Base-by-base conservation (phyloP, 1,140 invertebrate genomes). In the Neelides sp. region DNA sequence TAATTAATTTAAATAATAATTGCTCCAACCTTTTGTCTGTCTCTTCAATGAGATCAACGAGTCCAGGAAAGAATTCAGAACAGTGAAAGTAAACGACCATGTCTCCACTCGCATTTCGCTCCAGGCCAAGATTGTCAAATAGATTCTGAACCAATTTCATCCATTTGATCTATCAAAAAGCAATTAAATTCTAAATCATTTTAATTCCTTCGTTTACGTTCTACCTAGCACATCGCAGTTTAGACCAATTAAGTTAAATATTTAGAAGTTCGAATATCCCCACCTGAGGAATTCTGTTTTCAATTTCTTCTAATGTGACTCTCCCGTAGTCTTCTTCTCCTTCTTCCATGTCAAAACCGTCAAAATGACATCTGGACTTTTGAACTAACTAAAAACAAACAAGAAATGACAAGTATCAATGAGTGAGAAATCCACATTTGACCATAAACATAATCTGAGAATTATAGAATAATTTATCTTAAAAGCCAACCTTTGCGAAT, bases 401-500 rank as follows among this genome's bases (percentile, higher is more conserved):
- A 27, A 46, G 23, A 34, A 42, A 42, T 12, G 20, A 8, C 37
- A 39, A 26, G n/a, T n/a, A n/a, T n/a, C n/a, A n/a, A n/a, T n/a
- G n/a, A n/a, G n/a, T n/a, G n/a, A n/a, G n/a, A n/a, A n/a, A n/a
- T n/a, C n/a, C n/a, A n/a, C n/a, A n/a, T n/a, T 7, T 36, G 30
- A 22, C 19, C 26, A 36, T 26, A 12, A n/a, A 13, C 15, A 7
- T 8, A 40, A 13, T 40, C 15, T n/a, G 7, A 15, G 10, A 15
- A 13, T 8, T 40, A 10, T 40, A 40, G 13, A 40, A 13, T 19
- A 40, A 8, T 40, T 13, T 40, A 10, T 13, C 12, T 7, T 5
- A 40, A 40, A 40, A 40, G 10, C 66, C 67, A 61, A 77, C 75
- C 62, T 76, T 73, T 4, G 75, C 75, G 52, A 77, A 66, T 45